Conservation (phyloP, 2,113 vertebrate species). For the Nothocercus julius region DNA sequence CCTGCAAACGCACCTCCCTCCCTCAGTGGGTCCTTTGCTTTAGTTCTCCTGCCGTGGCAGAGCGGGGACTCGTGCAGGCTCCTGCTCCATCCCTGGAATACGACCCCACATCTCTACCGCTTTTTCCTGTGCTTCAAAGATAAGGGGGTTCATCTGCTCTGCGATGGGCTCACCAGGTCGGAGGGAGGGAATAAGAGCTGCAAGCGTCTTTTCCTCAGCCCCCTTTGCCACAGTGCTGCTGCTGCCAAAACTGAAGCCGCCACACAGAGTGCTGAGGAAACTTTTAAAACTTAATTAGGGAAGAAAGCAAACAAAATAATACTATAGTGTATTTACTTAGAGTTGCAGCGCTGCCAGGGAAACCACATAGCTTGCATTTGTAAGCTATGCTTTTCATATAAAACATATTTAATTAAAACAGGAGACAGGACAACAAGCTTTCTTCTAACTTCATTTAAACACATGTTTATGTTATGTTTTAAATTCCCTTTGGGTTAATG, state of each 20-base stretch:
- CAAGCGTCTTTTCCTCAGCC: background rate
- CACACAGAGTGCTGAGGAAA: slow-evolving; percentile 81
- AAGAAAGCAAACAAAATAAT: slow-evolving; percentile 81
- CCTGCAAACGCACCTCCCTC: background rate
- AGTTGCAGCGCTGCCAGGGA: slow-evolving; percentile 70
- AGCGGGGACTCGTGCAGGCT: background rate
- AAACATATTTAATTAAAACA: slow-evolving; percentile 79
- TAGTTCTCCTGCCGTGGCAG: rapidly evolving
- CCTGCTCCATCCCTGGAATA: background rate
- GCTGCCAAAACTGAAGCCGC: slow-evolving; percentile 77
- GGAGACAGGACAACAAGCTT: slow-evolving; percentile 70
- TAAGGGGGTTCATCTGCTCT: background rate
- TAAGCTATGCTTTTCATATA: slow-evolving; percentile 73
- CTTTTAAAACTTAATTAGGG: slow-evolving; percentile 79
- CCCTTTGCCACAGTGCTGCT: slow-evolving; percentile 45
- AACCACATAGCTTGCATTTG: slow-evolving; percentile 77
- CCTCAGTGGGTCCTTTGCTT: background rate
- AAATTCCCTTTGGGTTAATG: slow-evolving; percentile 67
- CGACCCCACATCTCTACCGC: background rate
- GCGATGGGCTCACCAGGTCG: background rate
- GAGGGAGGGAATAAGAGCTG: background rate
- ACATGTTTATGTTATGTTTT: slow-evolving; percentile 69
- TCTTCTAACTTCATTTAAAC: slow-evolving; percentile 76
- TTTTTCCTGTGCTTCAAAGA: background rate
- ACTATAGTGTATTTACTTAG: slow-evolving; percentile 75